Percentiles rank a stretch among this genome's conserved stretches.
phyloP scores from a whole-genome alignment of 2,888 invertebrate species.

The Polymixis lichenea region DNA sequence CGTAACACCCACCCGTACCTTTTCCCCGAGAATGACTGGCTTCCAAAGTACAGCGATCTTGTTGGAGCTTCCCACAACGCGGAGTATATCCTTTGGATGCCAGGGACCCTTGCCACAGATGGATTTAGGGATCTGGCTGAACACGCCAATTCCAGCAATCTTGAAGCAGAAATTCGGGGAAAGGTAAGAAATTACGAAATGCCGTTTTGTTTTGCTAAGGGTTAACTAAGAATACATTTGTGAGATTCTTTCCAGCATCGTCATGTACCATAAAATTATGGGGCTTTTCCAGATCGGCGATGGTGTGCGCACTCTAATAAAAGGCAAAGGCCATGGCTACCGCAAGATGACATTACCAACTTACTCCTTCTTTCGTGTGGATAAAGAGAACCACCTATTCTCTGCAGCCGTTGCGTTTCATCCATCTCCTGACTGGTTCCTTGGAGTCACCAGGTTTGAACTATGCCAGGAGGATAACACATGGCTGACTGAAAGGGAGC shows the following conservation, averaged over 20 bases:
- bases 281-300: slow-evolving; percentile 77
- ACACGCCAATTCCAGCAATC: slow-evolving; percentile 81
- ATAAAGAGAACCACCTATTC: slow-evolving; percentile 81
- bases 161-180: slow-evolving; percentile 83
- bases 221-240: not conserved
- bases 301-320: slow-evolving; percentile 84
- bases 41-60: slow-evolving; percentile 83
- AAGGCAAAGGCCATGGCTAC: slow-evolving; percentile 86
- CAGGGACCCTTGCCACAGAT: slow-evolving; percentile 80
- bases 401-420: slow-evolving; percentile 79
- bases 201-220: not conserved
- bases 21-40: slow-evolving; percentile 86
- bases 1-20: slow-evolving; percentile 83
- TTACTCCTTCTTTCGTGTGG: slow-evolving; percentile 82
- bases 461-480: slow-evolving; percentile 96
- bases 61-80: slow-evolving; percentile 84
- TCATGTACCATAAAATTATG: not conserved
- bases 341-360: slow-evolving; percentile 83
- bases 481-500: slow-evolving; percentile 95
- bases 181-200: slow-evolving; percentile 72
- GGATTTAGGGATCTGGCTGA: slow-evolving; percentile 84
- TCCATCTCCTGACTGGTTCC: slow-evolving; percentile 98
- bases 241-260: not conserved
- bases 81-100: slow-evolving; percentile 82
- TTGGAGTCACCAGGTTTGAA: slow-evolving; percentile 97